Evolutionary conservation across 2,113 vertebrate genomes (phyloP), one percentile per base, ranked within the genome.

Genomic region (Coturnix japonica): DNA sequence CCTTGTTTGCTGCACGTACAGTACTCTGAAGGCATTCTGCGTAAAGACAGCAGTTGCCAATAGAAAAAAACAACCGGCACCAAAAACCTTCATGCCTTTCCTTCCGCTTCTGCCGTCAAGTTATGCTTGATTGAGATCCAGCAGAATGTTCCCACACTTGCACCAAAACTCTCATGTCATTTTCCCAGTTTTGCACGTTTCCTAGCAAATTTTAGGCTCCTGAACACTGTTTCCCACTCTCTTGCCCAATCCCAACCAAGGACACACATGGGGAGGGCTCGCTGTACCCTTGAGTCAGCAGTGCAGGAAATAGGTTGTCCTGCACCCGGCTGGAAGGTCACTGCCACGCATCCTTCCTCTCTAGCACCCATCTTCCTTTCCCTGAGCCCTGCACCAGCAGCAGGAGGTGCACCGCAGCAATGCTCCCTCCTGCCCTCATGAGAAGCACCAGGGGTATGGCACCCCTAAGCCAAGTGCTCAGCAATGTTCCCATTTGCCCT

Each of bases 261-360:
- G 89, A 94, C 91, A 89, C 8, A 1, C 71, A 79, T 20, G 79
- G 94, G 91, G 85, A 94, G 94, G 87, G 88, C 81, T 92, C 63
- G 75, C 78, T 93, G 64, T 92, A 94, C 88, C 90, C 95, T 94
- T 91, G 90, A 90, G 82, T 80, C 89, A 94, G 93, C 90, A 96
- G 64, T 85, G 90, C 93, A 91, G 93, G 94, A 96, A 95, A 91
- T 43, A 93, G 11, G 43, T 90, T 93, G 86, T 90, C 75, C 86
- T 80, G 59, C 39, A 7, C 92, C 91, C 95, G 89, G 83, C 87
- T 94, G 91, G 92, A 96, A 97, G 96, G 96, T 97, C 97, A 96
- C 73, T 91, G 82, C 81, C 93, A 91, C 37, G 93, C 96, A 97
- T 95, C 97, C 96, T 96, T 95, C 95, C 97, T 97, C 89, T 90